phyloP scores from a whole-genome alignment of 2,113 vertebrate species.

The Misgurnus mizolepis region DNA sequence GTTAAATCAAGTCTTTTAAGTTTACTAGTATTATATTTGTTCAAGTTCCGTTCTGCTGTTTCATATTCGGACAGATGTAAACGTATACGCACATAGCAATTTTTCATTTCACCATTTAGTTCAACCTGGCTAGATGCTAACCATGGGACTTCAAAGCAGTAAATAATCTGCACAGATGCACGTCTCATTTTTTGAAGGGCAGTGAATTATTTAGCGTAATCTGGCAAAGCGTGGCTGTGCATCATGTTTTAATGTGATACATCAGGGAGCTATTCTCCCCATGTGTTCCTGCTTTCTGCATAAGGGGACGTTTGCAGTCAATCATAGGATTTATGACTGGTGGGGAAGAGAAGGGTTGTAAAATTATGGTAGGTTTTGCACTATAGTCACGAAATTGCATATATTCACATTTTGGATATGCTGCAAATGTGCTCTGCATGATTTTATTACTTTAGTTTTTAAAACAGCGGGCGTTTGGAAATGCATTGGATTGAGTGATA shows the following conservation, averaged over 20 bases:
- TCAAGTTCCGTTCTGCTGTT: background rate
- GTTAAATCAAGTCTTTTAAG: background rate
- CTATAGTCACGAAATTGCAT: constrained; percentile 40
- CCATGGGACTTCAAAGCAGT: constrained; percentile 71
- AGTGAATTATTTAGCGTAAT: constrained; percentile 82
- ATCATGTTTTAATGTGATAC: constrained; percentile 81
- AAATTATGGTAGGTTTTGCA: constrained; percentile 27
- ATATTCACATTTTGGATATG: constrained; percentile 34
- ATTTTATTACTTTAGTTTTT: background rate
- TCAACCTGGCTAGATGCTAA: constrained; percentile 72
- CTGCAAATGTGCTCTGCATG: constrained; percentile 6
- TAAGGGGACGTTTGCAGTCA: constrained; percentile 53
- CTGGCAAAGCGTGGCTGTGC: constrained; percentile 78
- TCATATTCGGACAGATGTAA: background rate
- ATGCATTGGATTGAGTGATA: constrained; percentile 1
- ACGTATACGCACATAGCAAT: background rate
- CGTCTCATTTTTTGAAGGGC: constrained; percentile 72
- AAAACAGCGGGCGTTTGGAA: background rate
- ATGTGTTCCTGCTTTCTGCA: constrained; percentile 63
- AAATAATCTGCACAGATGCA: constrained; percentile 75
- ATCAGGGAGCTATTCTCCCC: constrained; percentile 75
- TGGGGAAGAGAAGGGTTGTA: background rate
- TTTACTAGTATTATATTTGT: background rate
- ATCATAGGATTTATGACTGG: constrained; percentile 45
- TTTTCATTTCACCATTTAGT: constrained; percentile 63